A percentile compares a stretch with the other conserved stretches of the same genome.
Conservation (phyloP, 1,140 invertebrate genomes). For the Anoplophora glabripennis region DNA sequence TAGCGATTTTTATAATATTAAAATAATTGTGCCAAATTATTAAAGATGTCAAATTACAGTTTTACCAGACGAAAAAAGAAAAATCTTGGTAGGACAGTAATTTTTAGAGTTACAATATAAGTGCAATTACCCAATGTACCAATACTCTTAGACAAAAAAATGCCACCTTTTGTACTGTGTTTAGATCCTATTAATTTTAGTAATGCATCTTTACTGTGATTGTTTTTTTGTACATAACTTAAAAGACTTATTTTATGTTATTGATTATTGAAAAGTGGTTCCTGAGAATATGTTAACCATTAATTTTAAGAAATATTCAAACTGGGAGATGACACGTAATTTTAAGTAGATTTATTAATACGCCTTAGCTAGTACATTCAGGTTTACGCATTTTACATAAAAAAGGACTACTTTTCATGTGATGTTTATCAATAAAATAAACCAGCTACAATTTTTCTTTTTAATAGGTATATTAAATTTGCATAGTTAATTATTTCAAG, state of each 20-base stretch:
- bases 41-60: constrained; percentile 4
- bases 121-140: constrained; percentile 37
- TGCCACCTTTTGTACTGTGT: constrained; percentile 21
- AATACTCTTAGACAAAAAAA: constrained; percentile 25
- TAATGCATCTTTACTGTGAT: constrained; percentile 44
- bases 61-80: not conserved
- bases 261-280: constrained; percentile 39
- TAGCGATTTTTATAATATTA: not conserved
- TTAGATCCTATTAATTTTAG: constrained; percentile 19
- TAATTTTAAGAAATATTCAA: constrained; percentile 37
- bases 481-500: too few relatives aligned
- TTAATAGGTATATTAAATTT: too few relatives aligned
- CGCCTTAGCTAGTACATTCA: not conserved
- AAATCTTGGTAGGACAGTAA: constrained; percentile 14
- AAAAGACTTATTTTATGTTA: constrained; percentile 40
- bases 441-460: too few relatives aligned
- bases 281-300: constrained; percentile 44
- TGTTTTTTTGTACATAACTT: constrained; percentile 43
- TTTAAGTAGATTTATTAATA: not conserved
- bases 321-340: constrained; percentile 14
- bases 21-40: constrained; percentile 16
- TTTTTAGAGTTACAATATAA: constrained; percentile 27
- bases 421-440: too few relatives aligned
- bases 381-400: too few relatives aligned
- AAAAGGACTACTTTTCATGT: too few relatives aligned